A percentile compares a stretch with the other conserved stretches of the same genome.
phyloP scores from a whole-genome alignment of 2,888 invertebrate genomes.

The Phania funesta region DNA sequence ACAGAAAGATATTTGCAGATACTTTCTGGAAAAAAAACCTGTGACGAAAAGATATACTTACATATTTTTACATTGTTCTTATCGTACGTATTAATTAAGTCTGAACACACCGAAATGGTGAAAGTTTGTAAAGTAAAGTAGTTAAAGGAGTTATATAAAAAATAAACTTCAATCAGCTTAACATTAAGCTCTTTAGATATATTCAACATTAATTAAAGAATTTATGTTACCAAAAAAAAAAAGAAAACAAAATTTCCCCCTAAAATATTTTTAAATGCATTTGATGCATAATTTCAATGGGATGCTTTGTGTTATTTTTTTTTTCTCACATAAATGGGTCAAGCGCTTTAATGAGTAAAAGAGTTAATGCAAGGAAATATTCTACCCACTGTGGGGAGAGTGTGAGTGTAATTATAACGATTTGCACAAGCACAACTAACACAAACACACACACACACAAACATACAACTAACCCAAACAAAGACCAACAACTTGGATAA shows the following conservation, averaged over 20 bases:
- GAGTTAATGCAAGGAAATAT: conserved; percentile 48
- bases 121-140: too few relatives aligned
- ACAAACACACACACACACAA: background rate
- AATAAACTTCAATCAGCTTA: too few relatives aligned
- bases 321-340: conserved; percentile 51
- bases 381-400: background rate
- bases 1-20: background rate
- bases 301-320: conserved; percentile 22
- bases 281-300: conserved; percentile 12
- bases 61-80: too few relatives aligned
- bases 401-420: background rate
- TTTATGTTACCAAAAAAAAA: background rate
- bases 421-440: background rate
- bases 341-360: conserved; percentile 61
- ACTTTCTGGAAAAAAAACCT: background rate
- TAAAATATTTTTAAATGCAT: conserved; percentile 4
- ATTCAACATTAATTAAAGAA: background rate
- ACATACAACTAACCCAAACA: background rate
- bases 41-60: background rate
- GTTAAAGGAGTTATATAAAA: too few relatives aligned
- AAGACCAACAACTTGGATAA: background rate
- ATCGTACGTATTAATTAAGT: too few relatives aligned
- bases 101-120: too few relatives aligned
- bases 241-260: background rate
- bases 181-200: background rate